Evolutionary conservation across 2,113 vertebrate genomes (phyloP), one percentile per base, ranked within the genome.

Genomic region (Dipodomys stephensi): DNA sequence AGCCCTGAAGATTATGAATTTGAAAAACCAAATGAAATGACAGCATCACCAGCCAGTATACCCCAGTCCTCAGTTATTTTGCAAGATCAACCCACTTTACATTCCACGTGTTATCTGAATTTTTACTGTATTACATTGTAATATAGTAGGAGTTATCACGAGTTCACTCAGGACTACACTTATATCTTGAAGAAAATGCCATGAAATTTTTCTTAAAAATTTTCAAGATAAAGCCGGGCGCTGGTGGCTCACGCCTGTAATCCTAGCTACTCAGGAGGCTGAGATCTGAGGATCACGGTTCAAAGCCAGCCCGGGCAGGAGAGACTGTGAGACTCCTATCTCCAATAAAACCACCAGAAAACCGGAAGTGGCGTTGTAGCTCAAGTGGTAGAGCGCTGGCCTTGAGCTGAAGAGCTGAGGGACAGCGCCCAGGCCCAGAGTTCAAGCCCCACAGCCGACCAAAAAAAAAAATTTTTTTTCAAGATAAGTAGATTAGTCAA

Each of bases 401-500:
- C n/a, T n/a, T n/a, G n/a, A n/a, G n/a, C n/a, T n/a, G n/a, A n/a
- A n/a, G n/a, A n/a, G n/a, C n/a, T n/a, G n/a, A n/a, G n/a, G n/a
- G n/a, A n/a, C n/a, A n/a, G n/a, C n/a, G n/a, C n/a, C n/a, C n/a
- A n/a, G n/a, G n/a, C n/a, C n/a, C n/a, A n/a, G n/a, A n/a, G n/a
- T n/a, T n/a, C n/a, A n/a, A n/a, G n/a, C n/a, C n/a, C n/a, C n/a
- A n/a, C n/a, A n/a, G n/a, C n/a, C n/a, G n/a, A n/a, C n/a, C n/a
- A n/a, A n/a, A n/a, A n/a, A n/a, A n/a, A n/a, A n/a, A n/a, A n/a
- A n/a, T n/a, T n/a, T n/a, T n/a, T 20, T 20, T 73, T 81, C 57
- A 73, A 30, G 53, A 30, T 73, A 93, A 96, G 65, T 62, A 92
- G 81, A 83, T 87, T 88, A 84, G 44, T 91, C 69, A 93, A 72